Conservation (phyloP, 1,140 invertebrate species). For the Drosophila ambigua region DNA sequence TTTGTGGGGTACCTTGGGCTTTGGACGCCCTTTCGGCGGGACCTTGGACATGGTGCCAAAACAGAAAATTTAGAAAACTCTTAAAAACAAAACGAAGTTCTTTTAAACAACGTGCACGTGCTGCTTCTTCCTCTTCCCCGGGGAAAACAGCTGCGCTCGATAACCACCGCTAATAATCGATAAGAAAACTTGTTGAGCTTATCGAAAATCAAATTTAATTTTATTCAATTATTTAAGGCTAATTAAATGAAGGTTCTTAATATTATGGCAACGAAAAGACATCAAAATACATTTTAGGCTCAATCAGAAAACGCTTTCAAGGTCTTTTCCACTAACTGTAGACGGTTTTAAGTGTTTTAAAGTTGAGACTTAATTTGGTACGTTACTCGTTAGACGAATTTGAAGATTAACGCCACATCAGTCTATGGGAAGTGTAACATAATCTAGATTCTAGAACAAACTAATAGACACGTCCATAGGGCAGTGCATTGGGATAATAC, state of each 20-base stretch:
- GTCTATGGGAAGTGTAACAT: conserved; percentile 51
- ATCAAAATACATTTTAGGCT: conserved; percentile 66
- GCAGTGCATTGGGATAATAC: conserved; percentile 78
- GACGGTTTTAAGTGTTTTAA: conserved; percentile 25
- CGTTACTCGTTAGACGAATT: conserved; percentile 73
- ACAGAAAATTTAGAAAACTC: neutral
- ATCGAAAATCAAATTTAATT: too few species aligned
- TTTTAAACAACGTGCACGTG: conserved; percentile 42
- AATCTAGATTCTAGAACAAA: neutral
- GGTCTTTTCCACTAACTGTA: conserved; percentile 50
- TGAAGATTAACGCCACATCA: conserved; percentile 58
- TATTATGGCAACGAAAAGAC: conserved; percentile 36
- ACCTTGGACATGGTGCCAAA: conserved; percentile 27
- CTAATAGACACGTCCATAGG: conserved; percentile 81
- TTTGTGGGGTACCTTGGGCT: conserved; percentile 21
- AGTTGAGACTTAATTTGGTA: conserved; percentile 66
- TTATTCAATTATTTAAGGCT: too few species aligned
- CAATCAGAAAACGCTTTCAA: conserved; percentile 60
- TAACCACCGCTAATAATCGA: too few species aligned
- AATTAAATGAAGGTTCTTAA: too few species aligned
- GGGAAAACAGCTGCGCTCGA: neutral
- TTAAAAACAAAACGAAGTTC: conserved; percentile 1
- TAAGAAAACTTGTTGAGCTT: too few species aligned
- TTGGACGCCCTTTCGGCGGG: conserved; percentile 48
- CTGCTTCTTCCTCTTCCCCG: conserved; percentile 38